phyloP scores from a whole-genome alignment of 2,888 invertebrate species.

The Pachycephus smyrnensis region DNA sequence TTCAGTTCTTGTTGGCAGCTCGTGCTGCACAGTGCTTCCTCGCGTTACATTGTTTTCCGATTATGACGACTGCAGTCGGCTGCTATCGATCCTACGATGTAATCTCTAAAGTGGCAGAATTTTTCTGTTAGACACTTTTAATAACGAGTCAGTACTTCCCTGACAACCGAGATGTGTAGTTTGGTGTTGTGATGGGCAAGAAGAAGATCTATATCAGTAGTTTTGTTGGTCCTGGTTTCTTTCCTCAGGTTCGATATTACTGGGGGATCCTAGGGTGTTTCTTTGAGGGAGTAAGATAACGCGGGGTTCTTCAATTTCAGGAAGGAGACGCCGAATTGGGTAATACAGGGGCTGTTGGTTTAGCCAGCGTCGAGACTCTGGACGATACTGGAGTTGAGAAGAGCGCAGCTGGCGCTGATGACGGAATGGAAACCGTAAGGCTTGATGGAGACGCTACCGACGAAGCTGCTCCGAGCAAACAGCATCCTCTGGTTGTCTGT shows the following conservation, averaged over 20 bases:
- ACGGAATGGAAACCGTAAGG: conserved; percentile 81
- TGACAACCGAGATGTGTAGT: background rate
- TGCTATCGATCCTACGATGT: background rate
- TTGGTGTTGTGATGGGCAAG: conserved; percentile 31
- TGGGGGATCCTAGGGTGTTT: background rate
- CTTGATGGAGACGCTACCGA: conserved; percentile 70
- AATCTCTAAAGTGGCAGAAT: background rate
- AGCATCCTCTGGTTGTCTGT: conserved; percentile 49
- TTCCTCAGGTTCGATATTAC: conserved; percentile 28
- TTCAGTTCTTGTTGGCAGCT: background rate
- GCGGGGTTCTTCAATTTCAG: conserved; percentile 37
- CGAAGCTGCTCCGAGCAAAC: conserved; percentile 57
- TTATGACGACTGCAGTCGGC: background rate
- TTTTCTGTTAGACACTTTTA: background rate
- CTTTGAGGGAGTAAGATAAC: background rate
- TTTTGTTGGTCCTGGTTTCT: conserved; percentile 36
- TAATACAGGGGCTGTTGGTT: conserved; percentile 74
- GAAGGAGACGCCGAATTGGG: conserved; percentile 69
- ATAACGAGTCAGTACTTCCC: background rate
- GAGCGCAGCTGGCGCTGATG: conserved; percentile 69
- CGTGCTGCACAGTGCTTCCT: background rate
- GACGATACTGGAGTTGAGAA: conserved; percentile 80
- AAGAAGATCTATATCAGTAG: conserved; percentile 38
- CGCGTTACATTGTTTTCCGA: background rate
- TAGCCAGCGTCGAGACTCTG: conserved; percentile 86